Evolutionary conservation across 2,888 invertebrate genomes (phyloP).

Genomic region (Drosophila stalkeri): DNA sequence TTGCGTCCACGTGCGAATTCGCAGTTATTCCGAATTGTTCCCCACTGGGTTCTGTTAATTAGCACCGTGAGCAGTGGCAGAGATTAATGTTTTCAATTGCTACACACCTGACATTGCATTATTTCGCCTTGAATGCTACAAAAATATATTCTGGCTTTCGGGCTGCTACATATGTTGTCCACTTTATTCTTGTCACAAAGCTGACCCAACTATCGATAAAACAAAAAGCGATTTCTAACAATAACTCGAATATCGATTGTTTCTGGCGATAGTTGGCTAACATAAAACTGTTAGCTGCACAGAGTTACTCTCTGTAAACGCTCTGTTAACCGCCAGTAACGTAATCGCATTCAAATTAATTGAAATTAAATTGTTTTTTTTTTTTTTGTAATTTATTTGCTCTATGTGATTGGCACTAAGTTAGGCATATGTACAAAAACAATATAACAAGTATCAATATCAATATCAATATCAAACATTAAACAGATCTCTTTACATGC

Average conservation of each 20-base stretch:
- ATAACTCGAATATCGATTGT: neutral
- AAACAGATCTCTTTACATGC: constrained; percentile 53
- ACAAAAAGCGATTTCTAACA: neutral
- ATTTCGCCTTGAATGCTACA: constrained; percentile 4
- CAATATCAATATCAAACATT: constrained; percentile 57
- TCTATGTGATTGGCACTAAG: constrained; percentile 59
- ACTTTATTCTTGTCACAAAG: constrained; percentile 20
- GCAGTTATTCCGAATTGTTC: neutral
- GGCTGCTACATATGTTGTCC: constrained; percentile 3
- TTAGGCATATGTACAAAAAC: constrained; percentile 65
- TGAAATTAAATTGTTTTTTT: neutral
- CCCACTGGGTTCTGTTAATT: constrained; percentile 16
- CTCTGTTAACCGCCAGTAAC: neutral
- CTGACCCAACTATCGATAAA: constrained; percentile 21
- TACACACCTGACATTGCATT: constrained; percentile 63
- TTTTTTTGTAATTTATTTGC: constrained; percentile 54
- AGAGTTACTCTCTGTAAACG: neutral
- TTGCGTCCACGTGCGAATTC: constrained; percentile 44
- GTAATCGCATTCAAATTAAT: neutral
- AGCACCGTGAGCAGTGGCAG: neutral
- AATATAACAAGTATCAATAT: constrained; percentile 65
- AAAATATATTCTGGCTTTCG: constrained; percentile 2
- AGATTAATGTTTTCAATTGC: neutral
- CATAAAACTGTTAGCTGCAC: constrained; percentile 6
- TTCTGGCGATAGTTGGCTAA: constrained; percentile 3